A percentile compares a stretch with the other conserved stretches of the same genome.
Conservation (phyloP, 1,140 invertebrate species). For the Meloidogyne exigua region DNA sequence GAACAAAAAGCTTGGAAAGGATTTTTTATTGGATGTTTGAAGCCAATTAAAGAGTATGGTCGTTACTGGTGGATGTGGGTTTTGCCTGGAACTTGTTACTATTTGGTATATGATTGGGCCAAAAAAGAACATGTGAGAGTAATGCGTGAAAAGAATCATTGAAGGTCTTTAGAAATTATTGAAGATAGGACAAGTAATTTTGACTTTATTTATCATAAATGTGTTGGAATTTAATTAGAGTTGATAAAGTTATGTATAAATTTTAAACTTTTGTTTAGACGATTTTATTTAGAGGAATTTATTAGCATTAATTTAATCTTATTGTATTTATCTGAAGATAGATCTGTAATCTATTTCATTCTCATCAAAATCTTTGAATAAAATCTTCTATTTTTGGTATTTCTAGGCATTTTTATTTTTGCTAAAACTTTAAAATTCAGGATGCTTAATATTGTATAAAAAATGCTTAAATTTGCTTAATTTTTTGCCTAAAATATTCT, state of each 20-base stretch:
- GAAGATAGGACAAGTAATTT: neutral
- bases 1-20: slow-evolving; percentile 9
- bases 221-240: neutral
- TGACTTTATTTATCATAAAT: slow-evolving; percentile 5
- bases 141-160: neutral
- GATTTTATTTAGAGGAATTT: neutral
- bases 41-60: neutral
- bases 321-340: no score
- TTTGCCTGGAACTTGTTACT: neutral
- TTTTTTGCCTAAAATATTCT: no score
- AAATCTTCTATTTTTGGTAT: no score
- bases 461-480: no score
- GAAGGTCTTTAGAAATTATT: neutral
- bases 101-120: neutral
- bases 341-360: no score
- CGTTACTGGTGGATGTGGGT: slow-evolving; percentile 13
- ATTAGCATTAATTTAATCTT: no score
- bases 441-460: no score
- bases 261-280: no score
- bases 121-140: neutral
- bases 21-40: neutral
- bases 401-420: no score
- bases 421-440: no score
- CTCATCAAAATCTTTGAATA: no score
- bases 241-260: no score